Percentiles rank a stretch among this genome's conserved stretches.
Evolutionary conservation across 2,797 vertebrate genomes (phyloP).

Genomic region (Chloroceryle amazona): DNA sequence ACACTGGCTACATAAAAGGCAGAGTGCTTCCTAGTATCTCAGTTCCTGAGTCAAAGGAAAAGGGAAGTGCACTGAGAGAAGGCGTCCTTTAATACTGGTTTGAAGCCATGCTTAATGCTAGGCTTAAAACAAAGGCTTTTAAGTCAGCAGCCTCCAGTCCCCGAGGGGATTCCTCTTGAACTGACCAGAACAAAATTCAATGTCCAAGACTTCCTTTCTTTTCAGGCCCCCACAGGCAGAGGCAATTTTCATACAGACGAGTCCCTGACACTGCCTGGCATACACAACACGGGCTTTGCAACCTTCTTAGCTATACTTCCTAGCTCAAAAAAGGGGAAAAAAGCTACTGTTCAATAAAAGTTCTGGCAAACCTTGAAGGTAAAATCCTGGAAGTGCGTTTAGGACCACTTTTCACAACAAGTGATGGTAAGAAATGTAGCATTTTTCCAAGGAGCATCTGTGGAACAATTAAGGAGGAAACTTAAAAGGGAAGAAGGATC

Average conservation of each 20-base stretch:
- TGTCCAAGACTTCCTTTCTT: conserved; percentile 48
- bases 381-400: not conserved
- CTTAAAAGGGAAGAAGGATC: not conserved
- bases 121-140: conserved; percentile 57
- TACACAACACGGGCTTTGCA: conserved; percentile 25
- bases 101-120: conserved; percentile 57
- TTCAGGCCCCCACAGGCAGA: conserved; percentile 45
- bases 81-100: conserved; percentile 36
- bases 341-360: not conserved
- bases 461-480: not conserved
- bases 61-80: not conserved
- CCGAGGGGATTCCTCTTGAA: conserved; percentile 23
- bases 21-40: conserved; percentile 3
- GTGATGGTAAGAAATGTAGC: not conserved
- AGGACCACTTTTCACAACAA: not conserved
- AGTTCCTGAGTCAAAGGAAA: conserved; percentile 26
- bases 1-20: conserved; percentile 20
- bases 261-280: not conserved
- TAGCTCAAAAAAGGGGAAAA: not conserved
- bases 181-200: conserved; percentile 56
- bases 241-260: conserved; percentile 17
- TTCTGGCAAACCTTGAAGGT: not conserved
- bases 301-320: not conserved
- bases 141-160: conserved; percentile 35
- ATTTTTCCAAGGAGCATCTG: not conserved